phyloP scores from a whole-genome alignment of 2,113 vertebrate genomes.

The Elaphurus davidianus region DNA sequence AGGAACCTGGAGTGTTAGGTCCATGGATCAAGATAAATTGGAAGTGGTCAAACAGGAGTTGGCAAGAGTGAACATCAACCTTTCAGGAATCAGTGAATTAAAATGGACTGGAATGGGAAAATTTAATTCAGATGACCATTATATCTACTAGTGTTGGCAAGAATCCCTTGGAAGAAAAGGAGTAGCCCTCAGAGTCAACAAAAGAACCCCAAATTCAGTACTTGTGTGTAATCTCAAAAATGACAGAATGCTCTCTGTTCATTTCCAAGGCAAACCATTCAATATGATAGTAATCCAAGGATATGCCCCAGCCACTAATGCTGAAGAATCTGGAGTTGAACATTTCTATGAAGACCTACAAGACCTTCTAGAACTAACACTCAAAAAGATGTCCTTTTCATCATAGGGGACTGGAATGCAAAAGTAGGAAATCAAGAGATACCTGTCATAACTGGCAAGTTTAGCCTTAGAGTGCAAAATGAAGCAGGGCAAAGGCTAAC shows the following conservation, averaged over 20 bases:
- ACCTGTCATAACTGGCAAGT: background rate
- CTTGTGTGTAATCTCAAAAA: background rate
- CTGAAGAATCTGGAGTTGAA: background rate
- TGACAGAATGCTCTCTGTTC: background rate
- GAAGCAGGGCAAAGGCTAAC: background rate
- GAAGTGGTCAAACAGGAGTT: background rate
- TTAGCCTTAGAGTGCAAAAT: background rate
- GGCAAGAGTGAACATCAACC: background rate
- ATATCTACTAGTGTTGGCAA: background rate
- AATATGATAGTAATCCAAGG: background rate
- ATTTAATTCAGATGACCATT: background rate
- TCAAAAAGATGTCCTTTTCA: background rate
- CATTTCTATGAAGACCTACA: background rate
- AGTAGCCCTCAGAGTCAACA: background rate
- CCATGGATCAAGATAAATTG: background rate
- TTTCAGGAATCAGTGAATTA: background rate
- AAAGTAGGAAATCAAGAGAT: background rate
- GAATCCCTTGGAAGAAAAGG: background rate
- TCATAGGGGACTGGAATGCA: background rate
- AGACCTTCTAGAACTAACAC: background rate
- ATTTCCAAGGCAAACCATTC: background rate
- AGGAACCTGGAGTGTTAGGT: background rate
- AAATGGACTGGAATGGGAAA: background rate
- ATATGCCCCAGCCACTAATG: background rate
- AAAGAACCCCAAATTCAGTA: background rate